Base-by-base conservation (phyloP, 1,140 invertebrate species). In the Platorchestia sp. region DNA sequence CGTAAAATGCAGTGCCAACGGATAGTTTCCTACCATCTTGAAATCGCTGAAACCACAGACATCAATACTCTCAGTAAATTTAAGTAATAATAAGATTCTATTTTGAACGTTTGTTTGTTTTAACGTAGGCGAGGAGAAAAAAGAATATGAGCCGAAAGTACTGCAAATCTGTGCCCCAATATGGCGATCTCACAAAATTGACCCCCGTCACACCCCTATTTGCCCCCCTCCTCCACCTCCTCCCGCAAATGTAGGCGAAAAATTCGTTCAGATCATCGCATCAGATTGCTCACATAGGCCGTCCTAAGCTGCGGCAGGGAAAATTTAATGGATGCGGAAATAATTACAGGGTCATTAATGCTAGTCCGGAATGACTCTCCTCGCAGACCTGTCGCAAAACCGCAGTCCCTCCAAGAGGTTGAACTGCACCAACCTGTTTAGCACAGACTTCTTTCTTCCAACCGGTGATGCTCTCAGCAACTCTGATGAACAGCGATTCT, bases 281-380 rank as follows among this genome's bases (percentile, higher is more conserved):
- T 42, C 87, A 14, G 41, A 5, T 14, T 3, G 87, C 7, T 44
- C 27, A 44, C 41, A 89, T 14, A 89, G 14, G 87, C 87, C 41
- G 41, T 89, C 41, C 87, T 42, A 27, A 89, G 42, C 43, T 89
- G 43, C 16, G 87, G 87, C 87, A 89, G 41, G 87, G 36, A 89
- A 89, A 42, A 89, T 89, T 89, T 42, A 45, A 93, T 93, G 91
- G 91, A 93, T 93, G 91, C 91, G 91, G 91, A 93, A 93, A 93
- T 93, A 93, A 93, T 93, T 93, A 93, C 43, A 93, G 45, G 43
- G 91, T 93, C 91, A 93, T 93, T 93, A 93, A 44, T 89, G 42
- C 91, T 36, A 93, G 91, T 47, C 45, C 40, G 36, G 40, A 40
- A 42, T 93, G 91, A 45, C 44, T 44, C 36, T 42, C 16, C 10